Base-by-base conservation (phyloP, 2,113 vertebrate species). In the Takifugu flavidus region DNA sequence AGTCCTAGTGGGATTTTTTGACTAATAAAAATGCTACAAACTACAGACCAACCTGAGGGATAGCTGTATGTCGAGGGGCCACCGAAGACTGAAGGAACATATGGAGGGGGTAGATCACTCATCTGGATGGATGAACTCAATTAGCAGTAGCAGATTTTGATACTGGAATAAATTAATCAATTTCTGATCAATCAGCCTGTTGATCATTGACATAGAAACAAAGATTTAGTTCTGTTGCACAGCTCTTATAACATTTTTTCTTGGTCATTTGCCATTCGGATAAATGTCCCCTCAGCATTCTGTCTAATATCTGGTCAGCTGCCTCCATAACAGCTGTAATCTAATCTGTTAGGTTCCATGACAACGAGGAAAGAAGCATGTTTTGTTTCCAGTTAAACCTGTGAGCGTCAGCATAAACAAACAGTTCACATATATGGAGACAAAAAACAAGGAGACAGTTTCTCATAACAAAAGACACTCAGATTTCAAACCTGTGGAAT, bases 81-180 rank as follows among this genome's bases (percentile, higher is more conserved):
- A 2, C 55, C 53, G 0, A 62, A 66, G 27, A 54, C 56, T 43
- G 11, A 65, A 1, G 72, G 77, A 12, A 20, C 34, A 25, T 78
- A 80, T 0, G 78, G 74, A 13, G 81, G 81, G n/a, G 77, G 75
- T 20, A 55, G 72, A 0, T 73, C 81, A 25, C 56, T 78, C 81
- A 83, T 83, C 59, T 54, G 53, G 56, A 64, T 13, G 44, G 14
- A 44, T 4, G 14, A 7, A 47, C 29, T 31, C 29, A 2, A 31
- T 31, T 0, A 31, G n/a, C 29, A 31, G 29, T 6, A 31, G 29
- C 29, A 31, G 29, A 31, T 14, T n/a, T 25, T 25, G 10, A 49
- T 25, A 2, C 6, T 7, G 7, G 2, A 20, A 1, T 49, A 49
- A 25, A 47, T n/a, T 1, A 47, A n/a, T n/a, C 14, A 47, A 3